Evolutionary conservation across 2,888 invertebrate genomes (phyloP).

Genomic region (Abrostola triplasia): DNA sequence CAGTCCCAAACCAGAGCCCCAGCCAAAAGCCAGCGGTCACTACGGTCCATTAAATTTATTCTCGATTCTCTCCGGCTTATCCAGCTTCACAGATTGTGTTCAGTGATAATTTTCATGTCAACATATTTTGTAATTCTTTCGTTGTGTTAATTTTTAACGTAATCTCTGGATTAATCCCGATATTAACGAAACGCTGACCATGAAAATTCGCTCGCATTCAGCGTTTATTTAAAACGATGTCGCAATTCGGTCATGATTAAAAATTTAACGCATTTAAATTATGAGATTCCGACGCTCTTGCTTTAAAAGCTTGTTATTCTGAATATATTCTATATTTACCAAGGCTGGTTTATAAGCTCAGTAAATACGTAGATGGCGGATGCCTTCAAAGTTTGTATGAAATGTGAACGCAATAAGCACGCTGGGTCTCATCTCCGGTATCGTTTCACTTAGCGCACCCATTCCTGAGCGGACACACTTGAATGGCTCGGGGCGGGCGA

Average conservation of each 20-base stretch:
- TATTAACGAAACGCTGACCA: constrained; percentile 25
- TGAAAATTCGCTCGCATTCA: constrained; percentile 1
- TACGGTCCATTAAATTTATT: constrained; percentile 39
- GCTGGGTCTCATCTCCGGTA: constrained; percentile 77
- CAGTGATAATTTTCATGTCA: constrained; percentile 35
- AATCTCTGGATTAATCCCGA: constrained; percentile 10
- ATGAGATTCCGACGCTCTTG: background rate
- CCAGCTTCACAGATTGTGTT: constrained; percentile 34
- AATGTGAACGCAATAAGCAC: constrained; percentile 66
- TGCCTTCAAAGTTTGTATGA: constrained; percentile 59
- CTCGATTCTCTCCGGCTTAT: constrained; percentile 19
- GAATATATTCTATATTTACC: constrained; percentile 3
- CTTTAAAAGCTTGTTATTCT: background rate
- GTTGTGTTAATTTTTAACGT: constrained; percentile 25
- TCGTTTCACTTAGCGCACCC: constrained; percentile 77
- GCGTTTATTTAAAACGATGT: constrained; percentile 16
- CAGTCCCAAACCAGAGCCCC: constrained; percentile 15
- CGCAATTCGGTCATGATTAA: background rate
- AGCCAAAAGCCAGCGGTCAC: constrained; percentile 29
- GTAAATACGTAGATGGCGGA: constrained; percentile 34
- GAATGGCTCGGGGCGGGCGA: constrained; percentile 60
- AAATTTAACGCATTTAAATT: background rate
- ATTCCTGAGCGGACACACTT: constrained; percentile 73
- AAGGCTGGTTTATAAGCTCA: constrained; percentile 3
- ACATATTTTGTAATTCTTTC: constrained; percentile 32